Evolutionary conservation across 2,888 invertebrate species (phyloP).

Genomic region (Andrena marginata): DNA sequence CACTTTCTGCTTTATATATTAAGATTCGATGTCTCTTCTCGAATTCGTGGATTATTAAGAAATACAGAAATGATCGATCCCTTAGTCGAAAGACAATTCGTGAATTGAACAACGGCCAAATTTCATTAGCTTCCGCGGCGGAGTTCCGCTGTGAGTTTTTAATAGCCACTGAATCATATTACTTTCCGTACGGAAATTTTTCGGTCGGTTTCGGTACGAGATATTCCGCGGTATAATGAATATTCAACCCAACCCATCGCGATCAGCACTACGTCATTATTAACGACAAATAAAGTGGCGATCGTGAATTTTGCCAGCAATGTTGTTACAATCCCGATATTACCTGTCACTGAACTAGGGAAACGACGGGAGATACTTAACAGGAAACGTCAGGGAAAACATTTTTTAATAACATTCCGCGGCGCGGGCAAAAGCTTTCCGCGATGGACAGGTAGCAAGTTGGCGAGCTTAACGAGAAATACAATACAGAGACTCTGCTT

Average conservation of each 20-base stretch:
- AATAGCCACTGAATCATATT: neutral
- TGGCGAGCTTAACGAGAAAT: slow-evolving; percentile 26
- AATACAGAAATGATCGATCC: slow-evolving; percentile 1
- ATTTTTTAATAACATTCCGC: neutral
- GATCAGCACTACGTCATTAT: too few relatives aligned
- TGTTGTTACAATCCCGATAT: too few relatives aligned
- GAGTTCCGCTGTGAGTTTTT: slow-evolving; percentile 14
- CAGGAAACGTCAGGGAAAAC: neutral
- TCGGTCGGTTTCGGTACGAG: neutral
- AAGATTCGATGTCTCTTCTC: neutral
- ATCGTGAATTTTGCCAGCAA: too few relatives aligned
- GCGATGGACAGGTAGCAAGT: neutral
- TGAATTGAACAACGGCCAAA: slow-evolving; percentile 8
- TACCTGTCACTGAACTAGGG: too few relatives aligned
- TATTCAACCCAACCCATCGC: neutral
- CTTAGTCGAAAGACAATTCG: slow-evolving; percentile 17
- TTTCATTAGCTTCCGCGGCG: neutral
- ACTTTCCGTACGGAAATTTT: neutral
- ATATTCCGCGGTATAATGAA: neutral
- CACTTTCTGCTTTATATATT: neutral
- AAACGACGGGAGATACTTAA: neutral
- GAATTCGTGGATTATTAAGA: neutral
- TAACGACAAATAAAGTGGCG: too few relatives aligned
- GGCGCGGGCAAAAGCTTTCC: neutral
- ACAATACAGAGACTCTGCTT: neutral